Evolutionary conservation across 2,888 invertebrate species (phyloP).

Genomic region (Iselma pallidipennis): DNA sequence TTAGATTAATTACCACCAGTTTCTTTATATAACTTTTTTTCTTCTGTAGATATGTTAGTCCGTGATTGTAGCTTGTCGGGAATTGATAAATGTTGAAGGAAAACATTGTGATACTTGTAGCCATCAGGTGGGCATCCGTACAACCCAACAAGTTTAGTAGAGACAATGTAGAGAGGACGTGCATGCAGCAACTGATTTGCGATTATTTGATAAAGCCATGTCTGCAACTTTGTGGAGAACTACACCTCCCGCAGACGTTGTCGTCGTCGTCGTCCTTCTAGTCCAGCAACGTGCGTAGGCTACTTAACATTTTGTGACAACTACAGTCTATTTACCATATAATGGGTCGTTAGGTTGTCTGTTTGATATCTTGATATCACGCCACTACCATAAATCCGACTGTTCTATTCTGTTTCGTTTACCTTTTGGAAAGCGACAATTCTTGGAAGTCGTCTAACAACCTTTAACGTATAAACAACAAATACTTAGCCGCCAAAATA

Average conservation of each 20-base stretch:
- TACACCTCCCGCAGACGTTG: slow-evolving; percentile 16
- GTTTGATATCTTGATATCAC: slow-evolving; percentile 47
- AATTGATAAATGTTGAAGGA: not conserved
- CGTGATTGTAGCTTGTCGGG: not conserved
- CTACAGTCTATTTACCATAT: slow-evolving; percentile 42
- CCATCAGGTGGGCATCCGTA: not conserved
- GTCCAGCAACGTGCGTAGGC: slow-evolving; percentile 30
- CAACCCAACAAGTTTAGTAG: not conserved
- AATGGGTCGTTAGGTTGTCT: slow-evolving; percentile 40
- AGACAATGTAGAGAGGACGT: not conserved
- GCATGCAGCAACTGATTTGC: slow-evolving; percentile 31
- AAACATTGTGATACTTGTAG: not conserved
- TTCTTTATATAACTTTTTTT: not conserved
- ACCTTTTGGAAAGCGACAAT: slow-evolving; percentile 15
- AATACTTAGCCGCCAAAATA: not conserved
- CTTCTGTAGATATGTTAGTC: not conserved
- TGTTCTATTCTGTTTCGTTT: slow-evolving; percentile 7
- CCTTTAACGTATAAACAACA: slow-evolving; percentile 7
- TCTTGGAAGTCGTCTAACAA: slow-evolving; percentile 31
- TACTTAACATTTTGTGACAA: slow-evolving; percentile 35
- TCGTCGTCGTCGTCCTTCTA: slow-evolving; percentile 4
- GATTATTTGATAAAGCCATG: slow-evolving; percentile 34
- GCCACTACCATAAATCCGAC: slow-evolving; percentile 41
- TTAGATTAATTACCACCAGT: not conserved
- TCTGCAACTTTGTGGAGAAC: slow-evolving; percentile 18